phyloP scores from a whole-genome alignment of 2,888 invertebrate genomes.

The Zonitis immaculata region DNA sequence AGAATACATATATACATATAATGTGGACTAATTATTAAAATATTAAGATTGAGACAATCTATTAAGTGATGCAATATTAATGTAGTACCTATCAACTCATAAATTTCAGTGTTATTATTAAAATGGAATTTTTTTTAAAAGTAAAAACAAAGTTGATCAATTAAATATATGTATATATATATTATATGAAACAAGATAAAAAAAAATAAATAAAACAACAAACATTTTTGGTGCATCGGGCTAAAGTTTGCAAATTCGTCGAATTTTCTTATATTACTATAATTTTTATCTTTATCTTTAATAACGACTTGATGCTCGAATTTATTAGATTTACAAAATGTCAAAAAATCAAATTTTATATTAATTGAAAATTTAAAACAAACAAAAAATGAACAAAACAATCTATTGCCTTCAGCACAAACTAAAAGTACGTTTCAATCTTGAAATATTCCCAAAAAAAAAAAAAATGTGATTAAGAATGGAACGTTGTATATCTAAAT shows the following conservation, averaged over 20 bases:
- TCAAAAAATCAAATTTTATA: background rate
- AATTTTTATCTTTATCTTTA: slow-evolving; percentile 4
- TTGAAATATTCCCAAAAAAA: background rate
- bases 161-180: slow-evolving; percentile 1
- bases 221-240: slow-evolving; percentile 18
- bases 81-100: slow-evolving; percentile 22
- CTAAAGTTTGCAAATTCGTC: slow-evolving; percentile 9
- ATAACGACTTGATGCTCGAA: slow-evolving; percentile 15
- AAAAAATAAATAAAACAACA: slow-evolving; percentile 4
- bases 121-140: too few relatives aligned
- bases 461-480: background rate
- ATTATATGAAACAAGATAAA: too few relatives aligned
- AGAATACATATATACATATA: slow-evolving; percentile 20
- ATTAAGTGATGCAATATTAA: slow-evolving; percentile 42
- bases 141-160: slow-evolving; percentile 9
- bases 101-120: slow-evolving; percentile 20
- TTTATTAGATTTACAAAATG: background rate
- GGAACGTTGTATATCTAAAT: background rate
- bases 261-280: slow-evolving; percentile 5
- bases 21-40: slow-evolving; percentile 30
- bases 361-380: background rate
- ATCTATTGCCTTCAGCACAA: background rate
- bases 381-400: background rate
- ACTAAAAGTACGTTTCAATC: background rate
- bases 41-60: slow-evolving; percentile 42